phyloP scores from a whole-genome alignment of 1,140 invertebrate species.

The Pogonomyrmex barbatus region DNA sequence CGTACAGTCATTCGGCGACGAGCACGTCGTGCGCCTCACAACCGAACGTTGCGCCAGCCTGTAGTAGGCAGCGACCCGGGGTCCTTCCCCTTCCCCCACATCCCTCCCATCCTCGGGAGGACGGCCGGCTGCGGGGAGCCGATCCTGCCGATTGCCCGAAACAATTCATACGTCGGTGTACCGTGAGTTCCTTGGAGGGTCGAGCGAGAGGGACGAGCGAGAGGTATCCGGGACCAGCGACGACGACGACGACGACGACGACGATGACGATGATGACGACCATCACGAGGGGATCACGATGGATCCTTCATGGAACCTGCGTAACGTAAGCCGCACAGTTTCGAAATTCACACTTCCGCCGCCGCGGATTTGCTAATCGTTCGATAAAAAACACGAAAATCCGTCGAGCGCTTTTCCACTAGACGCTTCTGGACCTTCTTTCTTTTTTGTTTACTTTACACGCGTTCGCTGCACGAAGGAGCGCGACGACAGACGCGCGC shows the following conservation, averaged over 20 bases:
- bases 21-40: slow-evolving; percentile 58
- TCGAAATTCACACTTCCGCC: not conserved
- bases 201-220: not conserved
- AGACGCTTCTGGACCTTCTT: not conserved
- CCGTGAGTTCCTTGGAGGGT: not conserved
- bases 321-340: slow-evolving; percentile 13
- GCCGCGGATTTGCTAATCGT: not conserved
- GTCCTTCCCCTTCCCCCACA: not conserved
- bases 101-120: not conserved
- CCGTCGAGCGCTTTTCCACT: not conserved
- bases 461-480: not conserved
- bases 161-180: not conserved
- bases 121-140: not conserved
- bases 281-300: too few relatives aligned
- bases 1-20: slow-evolving; percentile 82
- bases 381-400: not conserved
- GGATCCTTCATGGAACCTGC: not conserved
- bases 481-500: too few relatives aligned
- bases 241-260: not conserved
- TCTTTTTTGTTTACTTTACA: not conserved
- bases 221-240: not conserved
- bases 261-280: not conserved
- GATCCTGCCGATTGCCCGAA: not conserved
- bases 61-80: not conserved
- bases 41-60: not conserved